Percentiles rank a stretch among this genome's conserved stretches.
phyloP scores from a whole-genome alignment of 2,113 vertebrate genomes.

The Chiloscyllium plagiosum region DNA sequence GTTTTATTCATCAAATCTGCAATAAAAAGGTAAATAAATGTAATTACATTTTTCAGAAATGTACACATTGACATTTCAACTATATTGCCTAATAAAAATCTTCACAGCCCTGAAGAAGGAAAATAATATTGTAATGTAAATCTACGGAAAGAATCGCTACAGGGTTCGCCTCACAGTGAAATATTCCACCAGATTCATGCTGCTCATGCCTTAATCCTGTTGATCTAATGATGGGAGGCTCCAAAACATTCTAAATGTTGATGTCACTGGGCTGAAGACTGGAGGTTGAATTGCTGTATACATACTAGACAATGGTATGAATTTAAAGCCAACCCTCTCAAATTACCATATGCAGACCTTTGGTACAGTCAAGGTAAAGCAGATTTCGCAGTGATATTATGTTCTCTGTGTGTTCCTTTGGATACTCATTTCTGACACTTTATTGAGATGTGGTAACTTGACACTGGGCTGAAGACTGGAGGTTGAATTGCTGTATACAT shows the following conservation, averaged over 20 bases:
- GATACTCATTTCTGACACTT: no score
- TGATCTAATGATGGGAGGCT: neutral
- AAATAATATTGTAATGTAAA: neutral
- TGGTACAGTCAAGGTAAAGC: no score
- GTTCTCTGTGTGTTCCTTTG: no score
- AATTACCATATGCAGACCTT: neutral
- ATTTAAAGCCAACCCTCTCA: neutral
- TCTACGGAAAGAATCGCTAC: neutral
- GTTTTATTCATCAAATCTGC: neutral
- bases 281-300: neutral
- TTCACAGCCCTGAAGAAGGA: neutral
- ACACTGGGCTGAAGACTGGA: neutral
- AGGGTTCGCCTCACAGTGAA: neutral
- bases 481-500: neutral
- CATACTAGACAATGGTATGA: neutral
- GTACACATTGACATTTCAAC: neutral
- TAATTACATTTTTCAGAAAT: neutral
- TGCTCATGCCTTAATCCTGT: neutral
- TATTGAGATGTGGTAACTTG: no score
- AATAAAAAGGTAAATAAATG: neutral
- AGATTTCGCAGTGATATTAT: no score
- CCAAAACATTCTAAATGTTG: neutral
- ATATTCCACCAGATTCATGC: neutral
- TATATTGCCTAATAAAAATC: conserved; percentile 3
- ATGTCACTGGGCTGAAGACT: neutral